Percentiles rank a stretch among this genome's conserved stretches.
These are phyloP conservation scores for Cinclus mexicanus DNA, from an alignment of 2,113 vertebrate species.

Conservation along the genomic window DNA sequence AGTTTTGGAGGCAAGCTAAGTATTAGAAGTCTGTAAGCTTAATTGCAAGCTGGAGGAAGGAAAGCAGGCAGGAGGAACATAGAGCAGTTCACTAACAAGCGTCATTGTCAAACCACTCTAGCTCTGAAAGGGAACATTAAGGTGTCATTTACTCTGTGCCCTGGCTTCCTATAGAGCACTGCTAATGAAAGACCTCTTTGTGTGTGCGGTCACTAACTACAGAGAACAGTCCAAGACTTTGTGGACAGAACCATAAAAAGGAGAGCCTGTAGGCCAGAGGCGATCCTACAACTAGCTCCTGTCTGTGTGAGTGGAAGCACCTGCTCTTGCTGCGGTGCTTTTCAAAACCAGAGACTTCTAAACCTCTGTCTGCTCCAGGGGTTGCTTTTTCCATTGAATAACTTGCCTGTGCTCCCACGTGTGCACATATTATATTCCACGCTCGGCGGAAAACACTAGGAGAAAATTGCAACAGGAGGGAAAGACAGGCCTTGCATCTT, in stretches of 20 bases:
- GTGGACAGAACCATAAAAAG: constrained; percentile 33
- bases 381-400: constrained; percentile 5
- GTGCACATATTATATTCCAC: neutral
- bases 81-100: constrained; percentile 31
- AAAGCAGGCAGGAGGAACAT: constrained; percentile 1
- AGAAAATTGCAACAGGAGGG: neutral
- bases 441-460: neutral
- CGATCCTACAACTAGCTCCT: constrained; percentile 66
- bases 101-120: constrained; percentile 60
- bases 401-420: neutral
- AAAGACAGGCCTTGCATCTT: neutral
- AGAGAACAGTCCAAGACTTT: constrained; percentile 64
- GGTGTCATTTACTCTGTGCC: constrained; percentile 74
- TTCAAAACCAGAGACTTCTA: constrained; percentile 39
- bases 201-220: constrained; percentile 58
- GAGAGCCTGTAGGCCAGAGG: constrained; percentile 51
- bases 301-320: constrained; percentile 55
- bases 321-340: constrained; percentile 44
- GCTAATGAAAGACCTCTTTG: constrained; percentile 78
- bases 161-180: constrained; percentile 59
- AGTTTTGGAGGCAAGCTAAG: neutral
- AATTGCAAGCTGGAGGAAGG: neutral
- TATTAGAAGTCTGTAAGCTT: neutral
- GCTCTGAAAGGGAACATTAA: constrained; percentile 77
- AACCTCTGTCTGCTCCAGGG: neutral